Percentiles rank a stretch among this genome's conserved stretches.
phyloP scores from a whole-genome alignment of 2,797 vertebrate genomes.

The Liparis tanakae region DNA sequence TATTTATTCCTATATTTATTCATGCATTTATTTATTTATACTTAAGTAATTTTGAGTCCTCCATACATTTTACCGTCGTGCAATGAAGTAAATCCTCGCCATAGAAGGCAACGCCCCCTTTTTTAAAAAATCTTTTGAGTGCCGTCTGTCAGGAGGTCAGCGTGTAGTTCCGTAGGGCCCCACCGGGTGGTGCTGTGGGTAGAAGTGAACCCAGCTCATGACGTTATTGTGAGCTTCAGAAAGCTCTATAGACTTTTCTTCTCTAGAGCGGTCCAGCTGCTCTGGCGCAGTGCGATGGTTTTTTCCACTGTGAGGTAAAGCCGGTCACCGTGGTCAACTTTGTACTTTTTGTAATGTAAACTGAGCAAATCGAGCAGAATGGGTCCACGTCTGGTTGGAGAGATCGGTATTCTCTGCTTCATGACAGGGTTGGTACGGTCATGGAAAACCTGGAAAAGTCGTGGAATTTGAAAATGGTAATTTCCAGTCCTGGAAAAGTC shows the following conservation, averaged over 20 bases:
- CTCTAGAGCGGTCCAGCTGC: background rate
- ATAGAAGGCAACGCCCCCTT: constrained; percentile 21
- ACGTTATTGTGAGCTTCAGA: constrained; percentile 34
- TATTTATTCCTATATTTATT: no score
- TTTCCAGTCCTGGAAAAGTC: no score
- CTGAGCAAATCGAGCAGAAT: background rate
- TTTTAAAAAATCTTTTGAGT: constrained; percentile 26
- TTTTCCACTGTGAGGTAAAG: constrained; percentile 5
- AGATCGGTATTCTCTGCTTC: background rate
- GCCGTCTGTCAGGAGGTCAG: constrained; percentile 14
- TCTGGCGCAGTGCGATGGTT: background rate
- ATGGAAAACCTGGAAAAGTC: no score
- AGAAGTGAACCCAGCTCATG: constrained; percentile 10
- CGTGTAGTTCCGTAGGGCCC: constrained; percentile 26
- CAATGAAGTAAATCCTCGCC: constrained; percentile 22
- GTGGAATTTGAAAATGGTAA: no score
- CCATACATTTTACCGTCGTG: constrained; percentile 34
- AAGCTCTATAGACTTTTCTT: constrained; percentile 5
- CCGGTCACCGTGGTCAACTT: constrained; percentile 20
- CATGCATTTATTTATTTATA: no score
- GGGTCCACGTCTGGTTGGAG: background rate
- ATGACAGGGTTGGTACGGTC: no score
- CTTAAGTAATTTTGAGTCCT: no score
- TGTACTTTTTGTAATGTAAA: background rate
- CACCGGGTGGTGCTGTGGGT: constrained; percentile 57